Base-by-base conservation (phyloP, 1,140 invertebrate genomes). In the Atta texana region DNA sequence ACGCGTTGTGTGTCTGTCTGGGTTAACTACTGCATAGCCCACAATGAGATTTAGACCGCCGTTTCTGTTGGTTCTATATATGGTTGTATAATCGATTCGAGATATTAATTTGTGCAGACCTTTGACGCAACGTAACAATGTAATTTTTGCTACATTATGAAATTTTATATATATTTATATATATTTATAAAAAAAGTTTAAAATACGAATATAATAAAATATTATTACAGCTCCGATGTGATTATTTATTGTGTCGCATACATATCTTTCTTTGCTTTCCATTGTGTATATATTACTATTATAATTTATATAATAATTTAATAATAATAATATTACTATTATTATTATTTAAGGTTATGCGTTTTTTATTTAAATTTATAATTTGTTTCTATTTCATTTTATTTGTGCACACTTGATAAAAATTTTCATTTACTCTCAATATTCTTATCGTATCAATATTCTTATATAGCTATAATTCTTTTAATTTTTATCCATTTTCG, bases 21-120 rank as follows among this genome's bases (percentile, higher is more conserved):
- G 8, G 5, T 81, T 81, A 81, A 81, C 78, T 71, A 72, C 66
- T 51, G 51, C 64, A 7, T 8, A 7, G 49, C 3, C 34, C 21
- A 72, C 64, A 44, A 81, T 72, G 16, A 72, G 66, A 44, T 57
- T 57, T 59, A 10, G 51, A 0, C 21, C 18, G 51, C 21, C 18
- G 51, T 57, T 81, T 81, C 16, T 49, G 51, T 44, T 71, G 21
- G 16, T 44, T 21, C n/a, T 24, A 24, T 24, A n/a, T 34, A 24
- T 14, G 49, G 12, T 34, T 6, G 31, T 34, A 34, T 34, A 34
- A 34, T 21, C 74, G 39, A 24, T 51, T 85, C 88, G 81, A 59
- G 16, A 77, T 63, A 21, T 34, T 34, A 6, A 34, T 77, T 44
- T 63, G 14, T 51, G 49, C 7, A 4, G 16, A 21, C 1, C 34